These are phyloP conservation scores for Myotis yumanensis DNA, from an alignment of 2,113 vertebrate genomes.

Conservation along the genomic window DNA sequence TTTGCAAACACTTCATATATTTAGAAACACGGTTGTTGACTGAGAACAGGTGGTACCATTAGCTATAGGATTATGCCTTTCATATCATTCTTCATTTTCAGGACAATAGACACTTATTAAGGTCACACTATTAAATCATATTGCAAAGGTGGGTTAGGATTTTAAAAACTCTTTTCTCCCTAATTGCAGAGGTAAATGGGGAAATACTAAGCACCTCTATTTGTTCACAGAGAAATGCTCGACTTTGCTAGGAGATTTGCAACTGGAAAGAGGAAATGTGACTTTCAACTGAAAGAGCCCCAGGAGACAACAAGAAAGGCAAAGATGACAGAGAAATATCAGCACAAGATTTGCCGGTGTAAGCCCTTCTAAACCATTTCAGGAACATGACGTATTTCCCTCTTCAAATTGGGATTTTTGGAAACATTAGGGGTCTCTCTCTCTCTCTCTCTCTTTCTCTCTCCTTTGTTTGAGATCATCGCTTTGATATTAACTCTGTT, in stretches of 20 bases:
- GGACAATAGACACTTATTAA: background rate
- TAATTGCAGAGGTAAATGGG: conserved; percentile 77
- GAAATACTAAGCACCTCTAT: conserved; percentile 79
- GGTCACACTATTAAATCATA: background rate
- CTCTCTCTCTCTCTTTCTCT: background rate
- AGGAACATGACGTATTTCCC: conserved; percentile 39
- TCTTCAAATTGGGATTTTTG: conserved; percentile 55
- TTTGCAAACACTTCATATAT: background rate
- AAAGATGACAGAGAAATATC: conserved; percentile 65
- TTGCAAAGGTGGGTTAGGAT: background rate
- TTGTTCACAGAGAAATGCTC: conserved; percentile 77
- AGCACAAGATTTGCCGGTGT: conserved; percentile 49
- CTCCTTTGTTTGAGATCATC: conserved; percentile 33
- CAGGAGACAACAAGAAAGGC: conserved; percentile 73
- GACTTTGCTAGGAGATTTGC: conserved; percentile 67
- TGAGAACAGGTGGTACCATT: background rate
- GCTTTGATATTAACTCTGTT: conserved; percentile 57
- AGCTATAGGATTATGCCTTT: background rate
- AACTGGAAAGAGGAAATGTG: conserved; percentile 77
- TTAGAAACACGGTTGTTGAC: background rate
- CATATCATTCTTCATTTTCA: background rate
- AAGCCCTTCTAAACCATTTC: conserved; percentile 44
- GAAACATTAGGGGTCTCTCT: conserved; percentile 32
- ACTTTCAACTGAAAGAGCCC: conserved; percentile 72
- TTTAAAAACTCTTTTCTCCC: conserved; percentile 59